These are phyloP conservation scores for Scytalopus superciliaris DNA, from an alignment of 2,113 vertebrate species.

Conservation along the genomic window DNA sequence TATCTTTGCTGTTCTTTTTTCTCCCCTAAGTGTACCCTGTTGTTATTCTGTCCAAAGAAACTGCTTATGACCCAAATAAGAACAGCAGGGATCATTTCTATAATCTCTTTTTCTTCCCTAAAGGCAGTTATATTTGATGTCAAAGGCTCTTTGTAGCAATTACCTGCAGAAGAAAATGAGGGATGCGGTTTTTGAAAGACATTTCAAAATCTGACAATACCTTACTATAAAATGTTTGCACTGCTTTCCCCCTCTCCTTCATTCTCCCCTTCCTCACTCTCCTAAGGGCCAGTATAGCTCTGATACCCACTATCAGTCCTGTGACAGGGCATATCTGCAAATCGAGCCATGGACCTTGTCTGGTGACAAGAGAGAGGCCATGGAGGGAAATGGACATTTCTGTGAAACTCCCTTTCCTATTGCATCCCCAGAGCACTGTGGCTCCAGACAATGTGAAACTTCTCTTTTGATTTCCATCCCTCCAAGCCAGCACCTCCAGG, in stretches of 20 bases:
- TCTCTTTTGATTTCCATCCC: background rate
- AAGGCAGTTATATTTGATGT: background rate
- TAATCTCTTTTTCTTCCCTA: background rate
- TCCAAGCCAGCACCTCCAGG: background rate
- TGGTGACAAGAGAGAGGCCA: background rate
- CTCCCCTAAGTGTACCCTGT: background rate
- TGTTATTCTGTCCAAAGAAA: background rate
- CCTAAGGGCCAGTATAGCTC: background rate
- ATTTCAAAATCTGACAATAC: background rate
- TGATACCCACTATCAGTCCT: background rate
- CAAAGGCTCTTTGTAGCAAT: background rate
- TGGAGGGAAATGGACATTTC: background rate
- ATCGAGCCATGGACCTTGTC: background rate
- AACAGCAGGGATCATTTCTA: background rate
- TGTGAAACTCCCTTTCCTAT: background rate
- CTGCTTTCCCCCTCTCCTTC: background rate
- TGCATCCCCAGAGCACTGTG: background rate
- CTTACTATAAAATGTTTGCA: background rate
- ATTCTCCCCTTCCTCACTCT: background rate
- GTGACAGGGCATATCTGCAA: background rate
- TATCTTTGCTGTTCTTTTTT: conserved; percentile 43
- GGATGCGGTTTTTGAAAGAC: background rate
- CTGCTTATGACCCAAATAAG: background rate
- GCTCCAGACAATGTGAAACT: background rate
- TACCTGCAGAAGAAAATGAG: background rate